phyloP scores from a whole-genome alignment of 2,888 invertebrate genomes.

The Drosophila macrospina region DNA sequence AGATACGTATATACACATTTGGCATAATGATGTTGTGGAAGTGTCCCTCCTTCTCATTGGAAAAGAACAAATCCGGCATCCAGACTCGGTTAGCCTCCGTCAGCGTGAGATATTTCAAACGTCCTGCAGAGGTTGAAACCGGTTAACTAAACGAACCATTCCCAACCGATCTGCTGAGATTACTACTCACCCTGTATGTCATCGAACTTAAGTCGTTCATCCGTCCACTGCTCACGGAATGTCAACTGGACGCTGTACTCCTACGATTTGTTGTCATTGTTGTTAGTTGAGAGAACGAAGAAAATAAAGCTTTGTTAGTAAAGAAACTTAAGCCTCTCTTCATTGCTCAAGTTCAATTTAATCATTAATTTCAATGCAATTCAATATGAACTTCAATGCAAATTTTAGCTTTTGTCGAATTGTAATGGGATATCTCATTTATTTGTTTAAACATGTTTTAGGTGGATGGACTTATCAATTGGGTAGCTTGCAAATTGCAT shows the following conservation, averaged over 20 bases:
- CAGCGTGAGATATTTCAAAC: conserved; percentile 95
- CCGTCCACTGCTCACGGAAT: conserved; percentile 98
- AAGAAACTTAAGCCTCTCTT: conserved; percentile 24
- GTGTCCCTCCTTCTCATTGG: conserved; percentile 98
- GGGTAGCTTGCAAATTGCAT: conserved; percentile 56
- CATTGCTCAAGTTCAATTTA: conserved; percentile 36
- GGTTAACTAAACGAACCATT: background rate
- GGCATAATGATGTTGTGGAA: conserved; percentile 99
- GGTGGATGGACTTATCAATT: conserved; percentile 60
- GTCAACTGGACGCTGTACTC: conserved; percentile 99
- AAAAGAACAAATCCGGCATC: conserved; percentile 99
- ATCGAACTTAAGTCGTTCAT: conserved; percentile 95
- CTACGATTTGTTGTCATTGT: conserved; percentile 85
- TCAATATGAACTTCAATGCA: conserved; percentile 73
- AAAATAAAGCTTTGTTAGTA: conserved; percentile 50
- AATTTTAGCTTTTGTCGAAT: conserved; percentile 65
- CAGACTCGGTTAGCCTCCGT: conserved; percentile 98
- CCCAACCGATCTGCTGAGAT: too few relatives aligned
- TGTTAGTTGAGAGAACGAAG: conserved; percentile 20
- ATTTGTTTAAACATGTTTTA: conserved; percentile 17
- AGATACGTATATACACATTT: conserved; percentile 98
- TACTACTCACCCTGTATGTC: conserved; percentile 91
- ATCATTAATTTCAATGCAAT: conserved; percentile 39
- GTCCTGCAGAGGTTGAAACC: conserved; percentile 87
- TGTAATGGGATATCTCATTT: conserved; percentile 43